These are phyloP conservation scores for Dryadula phaetusa DNA, from an alignment of 2,888 invertebrate species.

Conservation along the genomic window DNA sequence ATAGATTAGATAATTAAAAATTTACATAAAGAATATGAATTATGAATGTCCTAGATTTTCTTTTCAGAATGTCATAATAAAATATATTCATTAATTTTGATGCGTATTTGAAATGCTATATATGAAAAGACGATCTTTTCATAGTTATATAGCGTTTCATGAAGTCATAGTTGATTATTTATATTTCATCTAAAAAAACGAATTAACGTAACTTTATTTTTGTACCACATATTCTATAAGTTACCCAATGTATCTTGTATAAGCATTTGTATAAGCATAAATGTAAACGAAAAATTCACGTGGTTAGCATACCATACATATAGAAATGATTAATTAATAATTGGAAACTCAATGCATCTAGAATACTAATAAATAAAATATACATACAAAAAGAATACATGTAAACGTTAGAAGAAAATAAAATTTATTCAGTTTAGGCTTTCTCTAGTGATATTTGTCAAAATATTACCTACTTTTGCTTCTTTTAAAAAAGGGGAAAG, in stretches of 20 bases:
- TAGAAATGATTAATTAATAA: constrained; percentile 25
- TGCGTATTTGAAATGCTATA: no score
- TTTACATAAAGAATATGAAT: neutral
- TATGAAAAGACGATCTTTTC: no score
- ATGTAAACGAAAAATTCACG: constrained; percentile 1
- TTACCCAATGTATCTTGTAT: neutral
- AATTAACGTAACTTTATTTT: neutral
- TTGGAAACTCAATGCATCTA: constrained; percentile 8
- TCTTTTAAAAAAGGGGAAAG: neutral
- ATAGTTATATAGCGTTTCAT: no score
- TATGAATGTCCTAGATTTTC: neutral
- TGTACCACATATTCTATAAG: neutral
- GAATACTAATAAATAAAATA: constrained; percentile 25
- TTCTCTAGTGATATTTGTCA: constrained; percentile 1
- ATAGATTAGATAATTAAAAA: neutral
- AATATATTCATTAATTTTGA: neutral
- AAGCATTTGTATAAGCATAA: neutral
- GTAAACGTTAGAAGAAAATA: neutral
- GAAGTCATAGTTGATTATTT: no score
- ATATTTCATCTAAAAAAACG: neutral
- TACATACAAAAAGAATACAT: no score
- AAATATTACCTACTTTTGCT: neutral
- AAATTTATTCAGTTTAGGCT: neutral
- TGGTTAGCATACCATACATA: constrained; percentile 15
- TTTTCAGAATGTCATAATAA: no score